A percentile compares a stretch with the other conserved stretches of the same genome.
Conservation (phyloP, 2,888 invertebrate genomes). For the Scrobipalpa costella region DNA sequence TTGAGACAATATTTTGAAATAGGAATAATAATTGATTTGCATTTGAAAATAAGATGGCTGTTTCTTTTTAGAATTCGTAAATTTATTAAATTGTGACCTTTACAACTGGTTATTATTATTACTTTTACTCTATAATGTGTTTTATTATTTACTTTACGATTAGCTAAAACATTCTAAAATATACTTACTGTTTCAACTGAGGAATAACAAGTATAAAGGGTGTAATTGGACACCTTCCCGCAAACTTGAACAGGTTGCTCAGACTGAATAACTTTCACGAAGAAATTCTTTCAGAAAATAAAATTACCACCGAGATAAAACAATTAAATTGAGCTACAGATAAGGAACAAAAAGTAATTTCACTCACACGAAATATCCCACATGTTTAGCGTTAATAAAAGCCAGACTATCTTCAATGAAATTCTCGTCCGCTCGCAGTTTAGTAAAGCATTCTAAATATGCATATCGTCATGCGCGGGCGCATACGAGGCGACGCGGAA, state of each 20-base stretch:
- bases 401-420: background rate
- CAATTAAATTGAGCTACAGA: too few relatives aligned
- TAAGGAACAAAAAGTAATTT: background rate
- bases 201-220: too few relatives aligned
- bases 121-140: background rate
- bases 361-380: background rate
- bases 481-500: slow-evolving; percentile 39
- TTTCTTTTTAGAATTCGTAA: background rate
- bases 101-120: background rate
- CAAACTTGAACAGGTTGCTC: too few relatives aligned
- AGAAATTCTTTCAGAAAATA: too few relatives aligned
- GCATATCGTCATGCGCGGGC: slow-evolving; percentile 35
- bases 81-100: background rate
- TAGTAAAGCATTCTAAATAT: slow-evolving; percentile 32
- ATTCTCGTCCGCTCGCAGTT: background rate
- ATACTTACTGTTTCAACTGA: too few relatives aligned
- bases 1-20: background rate
- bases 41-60: background rate
- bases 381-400: background rate
- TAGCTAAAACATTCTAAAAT: too few relatives aligned
- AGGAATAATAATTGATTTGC: background rate
- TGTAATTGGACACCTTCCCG: too few relatives aligned
- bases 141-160: too few relatives aligned
- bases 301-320: too few relatives aligned
- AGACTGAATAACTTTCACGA: too few relatives aligned